Evolutionary conservation across 2,888 invertebrate genomes (phyloP).

Genomic region (Hydroisotoma schaefferi): DNA sequence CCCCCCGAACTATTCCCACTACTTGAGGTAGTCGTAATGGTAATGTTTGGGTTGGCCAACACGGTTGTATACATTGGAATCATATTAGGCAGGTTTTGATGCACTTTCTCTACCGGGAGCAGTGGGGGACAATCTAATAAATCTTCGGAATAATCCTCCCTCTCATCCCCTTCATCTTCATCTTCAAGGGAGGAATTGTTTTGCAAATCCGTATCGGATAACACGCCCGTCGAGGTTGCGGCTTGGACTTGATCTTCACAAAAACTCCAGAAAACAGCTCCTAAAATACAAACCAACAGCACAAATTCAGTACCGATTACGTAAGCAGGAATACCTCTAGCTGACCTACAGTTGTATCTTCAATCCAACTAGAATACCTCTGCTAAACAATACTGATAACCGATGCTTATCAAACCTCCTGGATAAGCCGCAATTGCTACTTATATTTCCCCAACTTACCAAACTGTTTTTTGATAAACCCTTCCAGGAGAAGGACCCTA

Average conservation of each 20-base stretch:
- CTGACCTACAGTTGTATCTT: too few relatives aligned
- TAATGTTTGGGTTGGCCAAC: neutral
- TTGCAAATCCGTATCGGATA: neutral
- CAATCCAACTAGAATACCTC: too few relatives aligned
- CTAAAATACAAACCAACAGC: constrained; percentile 15
- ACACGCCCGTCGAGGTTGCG: neutral
- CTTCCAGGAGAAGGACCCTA: constrained; percentile 36
- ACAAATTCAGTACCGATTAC: neutral
- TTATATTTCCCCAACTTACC: constrained; percentile 10
- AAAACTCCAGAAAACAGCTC: constrained; percentile 39
- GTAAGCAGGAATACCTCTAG: too few relatives aligned
- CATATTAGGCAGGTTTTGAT: neutral
- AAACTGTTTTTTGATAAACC: constrained; percentile 30
- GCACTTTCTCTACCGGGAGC: neutral
- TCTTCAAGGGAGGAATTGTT: neutral
- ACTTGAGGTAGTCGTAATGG: neutral
- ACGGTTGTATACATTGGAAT: constrained; percentile 7
- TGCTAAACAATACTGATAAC: too few relatives aligned
- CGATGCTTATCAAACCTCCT: too few relatives aligned
- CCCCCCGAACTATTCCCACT: neutral
- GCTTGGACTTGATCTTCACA: constrained; percentile 16
- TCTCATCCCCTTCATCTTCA: neutral
- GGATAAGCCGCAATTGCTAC: neutral
- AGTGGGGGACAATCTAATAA: too few relatives aligned
- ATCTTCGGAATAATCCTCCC: neutral